Evolutionary conservation across 2,797 vertebrate genomes (phyloP).

Genomic region (Toxotes lorentzi): DNA sequence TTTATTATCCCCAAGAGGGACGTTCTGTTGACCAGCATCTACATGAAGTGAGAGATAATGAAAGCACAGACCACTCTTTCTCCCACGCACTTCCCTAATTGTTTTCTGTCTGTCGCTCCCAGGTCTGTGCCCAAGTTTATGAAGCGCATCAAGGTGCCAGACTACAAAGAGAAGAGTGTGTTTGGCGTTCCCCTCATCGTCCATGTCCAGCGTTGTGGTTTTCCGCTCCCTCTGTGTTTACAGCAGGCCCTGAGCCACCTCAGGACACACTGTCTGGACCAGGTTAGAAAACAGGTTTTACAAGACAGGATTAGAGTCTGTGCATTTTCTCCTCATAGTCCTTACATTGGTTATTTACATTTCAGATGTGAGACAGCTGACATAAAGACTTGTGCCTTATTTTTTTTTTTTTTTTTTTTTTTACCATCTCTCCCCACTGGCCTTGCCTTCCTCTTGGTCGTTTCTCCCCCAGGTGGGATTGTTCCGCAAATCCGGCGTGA

Average conservation of each 20-base stretch:
- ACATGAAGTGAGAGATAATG: slow-evolving; percentile 53
- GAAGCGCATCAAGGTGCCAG: slow-evolving; percentile 98
- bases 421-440: background rate
- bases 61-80: slow-evolving; percentile 42
- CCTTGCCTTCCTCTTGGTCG: background rate
- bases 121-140: slow-evolving; percentile 99
- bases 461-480: slow-evolving; percentile 90
- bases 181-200: slow-evolving; percentile 97
- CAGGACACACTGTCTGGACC: slow-evolving; percentile 93
- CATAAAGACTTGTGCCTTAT: background rate
- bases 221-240: slow-evolving; percentile 95
- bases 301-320: slow-evolving; percentile 8
- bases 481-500: slow-evolving; percentile 97
- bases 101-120: slow-evolving; percentile 60
- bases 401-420: background rate
- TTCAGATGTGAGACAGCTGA: slow-evolving; percentile 3
- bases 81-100: slow-evolving; percentile 60
- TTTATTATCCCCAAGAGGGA: slow-evolving; percentile 64
- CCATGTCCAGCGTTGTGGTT: slow-evolving; percentile 96
- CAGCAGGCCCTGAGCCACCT: slow-evolving; percentile 95
- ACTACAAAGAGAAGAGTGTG: slow-evolving; percentile 97
- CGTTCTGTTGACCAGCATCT: slow-evolving; percentile 54
- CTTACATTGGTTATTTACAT: slow-evolving; percentile 2
- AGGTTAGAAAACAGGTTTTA: slow-evolving; percentile 84
- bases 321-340: background rate